phyloP scores from a whole-genome alignment of 2,113 vertebrate species.

The Hymenochirus boettgeri region DNA sequence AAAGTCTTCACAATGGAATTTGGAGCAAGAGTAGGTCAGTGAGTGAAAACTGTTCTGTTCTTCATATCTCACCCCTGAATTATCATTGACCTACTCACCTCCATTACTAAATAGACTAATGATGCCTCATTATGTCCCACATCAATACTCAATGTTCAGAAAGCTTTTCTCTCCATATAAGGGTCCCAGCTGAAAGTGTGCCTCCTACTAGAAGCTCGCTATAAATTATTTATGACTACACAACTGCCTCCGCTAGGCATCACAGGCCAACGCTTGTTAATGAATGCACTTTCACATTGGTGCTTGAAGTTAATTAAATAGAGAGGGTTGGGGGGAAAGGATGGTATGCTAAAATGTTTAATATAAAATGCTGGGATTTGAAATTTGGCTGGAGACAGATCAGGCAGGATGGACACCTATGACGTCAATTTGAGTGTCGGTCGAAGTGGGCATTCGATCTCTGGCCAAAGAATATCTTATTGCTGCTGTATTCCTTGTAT shows the following conservation, averaged over 20 bases:
- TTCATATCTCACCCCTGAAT: neutral
- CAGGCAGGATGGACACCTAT: too few species aligned
- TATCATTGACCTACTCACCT: neutral
- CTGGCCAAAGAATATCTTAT: too few species aligned
- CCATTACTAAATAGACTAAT: neutral
- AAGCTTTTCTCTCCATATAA: neutral
- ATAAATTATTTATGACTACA: neutral
- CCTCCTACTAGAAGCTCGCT: neutral
- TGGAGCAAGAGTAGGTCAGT: neutral
- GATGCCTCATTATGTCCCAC: neutral
- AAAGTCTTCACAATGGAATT: neutral
- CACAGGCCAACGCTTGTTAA: neutral
- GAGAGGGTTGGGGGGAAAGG: too few species aligned
- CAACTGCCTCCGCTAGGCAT: neutral
- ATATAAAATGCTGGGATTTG: too few species aligned
- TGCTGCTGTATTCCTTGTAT: too few species aligned
- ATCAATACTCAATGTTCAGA: conserved; percentile 1
- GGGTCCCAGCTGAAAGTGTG: conserved; percentile 1
- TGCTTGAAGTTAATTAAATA: too few species aligned
- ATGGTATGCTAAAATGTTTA: too few species aligned
- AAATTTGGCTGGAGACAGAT: too few species aligned
- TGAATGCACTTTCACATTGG: neutral
- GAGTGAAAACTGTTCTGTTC: neutral
- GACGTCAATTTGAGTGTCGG: too few species aligned
- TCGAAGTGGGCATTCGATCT: too few species aligned